Evolutionary conservation across 2,797 vertebrate species (phyloP), one percentile per base, ranked within the genome.

Genomic region (Amblyopsis hoosieri): DNA sequence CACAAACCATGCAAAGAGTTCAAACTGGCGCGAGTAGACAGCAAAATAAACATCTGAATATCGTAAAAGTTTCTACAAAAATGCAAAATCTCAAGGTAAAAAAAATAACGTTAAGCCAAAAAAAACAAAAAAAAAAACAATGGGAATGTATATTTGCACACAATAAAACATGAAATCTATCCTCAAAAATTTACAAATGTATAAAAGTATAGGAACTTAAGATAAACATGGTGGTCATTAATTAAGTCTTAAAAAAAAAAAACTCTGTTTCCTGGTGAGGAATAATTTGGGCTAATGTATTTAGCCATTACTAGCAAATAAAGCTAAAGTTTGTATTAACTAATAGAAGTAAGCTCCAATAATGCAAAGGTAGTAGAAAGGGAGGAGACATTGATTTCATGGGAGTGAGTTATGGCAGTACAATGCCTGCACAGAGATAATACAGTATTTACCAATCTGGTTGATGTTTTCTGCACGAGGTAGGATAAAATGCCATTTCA

Each of bases 1-100:
- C 85, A 90, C 88, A 90, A 90, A 90, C 89, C 90, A 92, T 92
- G 90, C 90, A 90, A 85, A 91, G 83, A 88, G 86, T 88, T 88
- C 78, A 86, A 87, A 80, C 88, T 87, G 86, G 79, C 67, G 82
- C 84, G 71, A 89, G 87, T 86, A 83, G 83, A 88, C 75, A 48
- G 81, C 74, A 53, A 73, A 73, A 74, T 78, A 45, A 12, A 62
- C 60, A 63, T 45, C 50, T 52, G 29, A 79, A 50, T 19, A 64
- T 61, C 67, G 77, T 63, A 64, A 57, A 87, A 81, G 15, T 75
- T 67, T 72, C 74, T 80, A 87, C 70, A 70, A 45, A 67, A 76
- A 53, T 33, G 52, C 53, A 49, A 68, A 62, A 51, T 60, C 45
- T 71, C 12, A 62, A 75, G 57, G 57, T 78, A 33, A 50, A 17